These are phyloP conservation scores for Platyrinchus mystaceus DNA, from an alignment of 2,797 vertebrate genomes.

Conservation along the genomic window DNA sequence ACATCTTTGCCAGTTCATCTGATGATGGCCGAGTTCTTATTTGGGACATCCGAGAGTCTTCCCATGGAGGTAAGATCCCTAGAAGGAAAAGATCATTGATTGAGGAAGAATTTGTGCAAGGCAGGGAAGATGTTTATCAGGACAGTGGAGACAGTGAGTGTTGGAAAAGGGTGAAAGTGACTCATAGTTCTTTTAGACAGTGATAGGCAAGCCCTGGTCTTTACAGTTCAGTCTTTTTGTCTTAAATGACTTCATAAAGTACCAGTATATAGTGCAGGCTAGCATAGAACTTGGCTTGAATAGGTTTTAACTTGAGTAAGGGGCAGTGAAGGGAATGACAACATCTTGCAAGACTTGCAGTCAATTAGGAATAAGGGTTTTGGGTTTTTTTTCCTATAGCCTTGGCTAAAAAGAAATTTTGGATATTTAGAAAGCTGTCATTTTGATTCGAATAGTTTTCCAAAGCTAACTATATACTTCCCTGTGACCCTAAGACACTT, in stretches of 20 bases:
- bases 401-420: not conserved
- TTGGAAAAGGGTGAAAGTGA: not conserved
- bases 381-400: not conserved
- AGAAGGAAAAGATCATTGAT: not conserved
- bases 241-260: not conserved
- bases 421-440: not conserved
- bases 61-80: constrained; percentile 85
- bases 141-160: rapidly evolving
- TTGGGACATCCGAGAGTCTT: constrained; percentile 96
- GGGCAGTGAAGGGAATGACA: not conserved
- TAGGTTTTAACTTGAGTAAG: not conserved
- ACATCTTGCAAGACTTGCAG: not conserved
- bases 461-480: not conserved
- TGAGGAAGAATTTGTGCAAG: not conserved
- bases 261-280: not conserved
- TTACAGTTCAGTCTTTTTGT: not conserved
- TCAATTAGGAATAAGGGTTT: not conserved
- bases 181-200: not conserved
- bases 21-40: constrained; percentile 97
- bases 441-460: not conserved
- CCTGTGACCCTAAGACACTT: not conserved
- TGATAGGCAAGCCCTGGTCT: not conserved
- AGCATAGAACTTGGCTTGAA: not conserved
- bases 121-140: not conserved
- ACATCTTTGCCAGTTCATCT: constrained; percentile 97